phyloP scores from a whole-genome alignment of 2,113 vertebrate species.

The Cebus imitator region DNA sequence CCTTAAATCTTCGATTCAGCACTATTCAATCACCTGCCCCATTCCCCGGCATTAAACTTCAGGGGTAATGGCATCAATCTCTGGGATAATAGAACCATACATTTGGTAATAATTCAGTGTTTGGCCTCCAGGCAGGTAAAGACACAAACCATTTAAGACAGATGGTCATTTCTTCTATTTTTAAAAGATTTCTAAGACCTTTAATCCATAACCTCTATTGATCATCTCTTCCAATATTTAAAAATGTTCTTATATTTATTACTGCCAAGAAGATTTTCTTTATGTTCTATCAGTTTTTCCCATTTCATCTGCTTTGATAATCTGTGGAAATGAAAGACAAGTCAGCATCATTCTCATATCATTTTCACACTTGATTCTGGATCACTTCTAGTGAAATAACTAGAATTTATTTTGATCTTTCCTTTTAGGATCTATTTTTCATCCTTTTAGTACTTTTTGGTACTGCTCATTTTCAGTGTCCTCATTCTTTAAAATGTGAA shows the following conservation, averaged over 20 bases:
- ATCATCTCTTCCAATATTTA: slow-evolving; percentile 37
- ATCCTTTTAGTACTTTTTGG: not conserved
- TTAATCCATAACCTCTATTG: not conserved
- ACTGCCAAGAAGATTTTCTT: slow-evolving; percentile 19
- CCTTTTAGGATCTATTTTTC: not conserved
- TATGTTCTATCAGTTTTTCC: not conserved
- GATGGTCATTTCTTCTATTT: slow-evolving; percentile 52
- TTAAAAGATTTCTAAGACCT: slow-evolving; percentile 55
- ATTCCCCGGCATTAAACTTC: slow-evolving; percentile 52
- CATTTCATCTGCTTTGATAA: slow-evolving; percentile 29
- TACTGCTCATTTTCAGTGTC: not conserved
- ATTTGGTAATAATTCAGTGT: slow-evolving; percentile 63
- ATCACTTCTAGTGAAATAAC: slow-evolving; percentile 8
- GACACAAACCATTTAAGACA: slow-evolving; percentile 64
- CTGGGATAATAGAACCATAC: slow-evolving; percentile 41
- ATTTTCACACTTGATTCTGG: slow-evolving; percentile 6
- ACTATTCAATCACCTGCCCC: not conserved
- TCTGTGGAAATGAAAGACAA: not conserved
- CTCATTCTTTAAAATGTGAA: slow-evolving; percentile 29
- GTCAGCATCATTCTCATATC: not conserved
- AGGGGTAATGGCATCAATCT: slow-evolving; percentile 51
- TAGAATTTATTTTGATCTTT: slow-evolving; percentile 24
- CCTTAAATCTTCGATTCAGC: slow-evolving; percentile 36
- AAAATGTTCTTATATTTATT: slow-evolving; percentile 46
- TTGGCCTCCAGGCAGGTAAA: slow-evolving; percentile 64